Conservation (phyloP, 1,140 invertebrate genomes). For the Drosophila parvula region DNA sequence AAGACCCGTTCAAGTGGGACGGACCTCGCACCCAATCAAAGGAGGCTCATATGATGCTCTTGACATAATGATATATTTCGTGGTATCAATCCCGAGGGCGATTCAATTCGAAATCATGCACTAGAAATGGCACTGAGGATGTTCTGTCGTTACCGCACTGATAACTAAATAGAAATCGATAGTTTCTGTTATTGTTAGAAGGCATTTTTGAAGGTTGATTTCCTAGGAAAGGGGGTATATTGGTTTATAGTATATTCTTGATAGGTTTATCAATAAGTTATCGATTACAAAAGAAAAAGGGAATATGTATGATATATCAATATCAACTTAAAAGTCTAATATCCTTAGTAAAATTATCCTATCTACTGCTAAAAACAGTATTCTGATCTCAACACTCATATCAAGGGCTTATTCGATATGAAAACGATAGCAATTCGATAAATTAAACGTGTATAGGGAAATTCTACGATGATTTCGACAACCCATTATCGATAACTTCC, state of each 20-base stretch:
- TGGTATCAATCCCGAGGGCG: slow-evolving; percentile 22
- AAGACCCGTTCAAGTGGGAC: slow-evolving; percentile 24
- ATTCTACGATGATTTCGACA: not conserved
- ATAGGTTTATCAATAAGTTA: too few species aligned
- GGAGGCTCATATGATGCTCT: slow-evolving; percentile 40
- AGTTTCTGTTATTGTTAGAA: not conserved
- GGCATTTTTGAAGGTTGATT: not conserved
- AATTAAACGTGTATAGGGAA: not conserved
- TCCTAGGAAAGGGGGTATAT: not conserved
- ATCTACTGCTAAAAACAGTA: too few species aligned
- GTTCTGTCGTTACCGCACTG: not conserved
- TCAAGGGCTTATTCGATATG: too few species aligned
- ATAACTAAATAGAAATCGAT: not conserved
- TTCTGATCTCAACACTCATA: too few species aligned
- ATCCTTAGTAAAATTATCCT: too few species aligned
- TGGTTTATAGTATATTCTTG: too few species aligned
- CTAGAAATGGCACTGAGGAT: not conserved
- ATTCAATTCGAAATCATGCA: not conserved
- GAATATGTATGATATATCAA: too few species aligned
- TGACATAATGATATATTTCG: slow-evolving; percentile 47
- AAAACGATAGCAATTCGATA: not conserved
- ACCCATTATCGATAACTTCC: not conserved
- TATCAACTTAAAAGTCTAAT: too few species aligned
- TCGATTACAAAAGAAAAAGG: too few species aligned
- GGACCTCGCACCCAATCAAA: slow-evolving; percentile 39